Evolutionary conservation across 2,888 invertebrate species (phyloP).

Genomic region (Brachynemurus nebulosus): DNA sequence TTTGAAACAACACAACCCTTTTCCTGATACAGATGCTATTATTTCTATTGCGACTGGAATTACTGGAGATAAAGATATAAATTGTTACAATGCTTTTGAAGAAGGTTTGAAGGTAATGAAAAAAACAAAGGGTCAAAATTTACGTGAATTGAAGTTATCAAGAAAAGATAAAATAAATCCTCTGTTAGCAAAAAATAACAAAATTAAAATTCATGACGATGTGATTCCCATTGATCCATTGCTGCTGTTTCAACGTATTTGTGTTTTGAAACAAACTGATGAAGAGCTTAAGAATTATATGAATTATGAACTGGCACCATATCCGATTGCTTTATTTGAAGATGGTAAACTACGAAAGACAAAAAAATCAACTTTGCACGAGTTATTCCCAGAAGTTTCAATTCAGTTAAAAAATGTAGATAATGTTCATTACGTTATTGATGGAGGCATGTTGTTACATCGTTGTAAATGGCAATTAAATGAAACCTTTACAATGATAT

Average conservation of each 20-base stretch:
- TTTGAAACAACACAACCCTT: slow-evolving; percentile 13
- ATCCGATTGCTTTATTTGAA: neutral
- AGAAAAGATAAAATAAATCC: slow-evolving; percentile 11
- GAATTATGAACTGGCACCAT: slow-evolving; percentile 13
- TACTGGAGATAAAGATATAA: slow-evolving; percentile 12
- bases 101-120: slow-evolving; percentile 12
- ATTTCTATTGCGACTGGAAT: slow-evolving; percentile 16
- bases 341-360: slow-evolving; percentile 6
- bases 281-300: slow-evolving; percentile 14
- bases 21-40: slow-evolving; percentile 13
- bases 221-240: slow-evolving; percentile 15
- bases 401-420: slow-evolving; percentile 6
- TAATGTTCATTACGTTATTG: slow-evolving; percentile 13
- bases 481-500: slow-evolving; percentile 12
- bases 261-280: slow-evolving; percentile 13
- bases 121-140: slow-evolving; percentile 10
- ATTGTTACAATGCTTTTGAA: slow-evolving; percentile 14
- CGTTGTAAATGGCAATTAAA: slow-evolving; percentile 13
- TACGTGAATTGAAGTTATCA: slow-evolving; percentile 8
- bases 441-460: slow-evolving; percentile 13
- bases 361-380: slow-evolving; percentile 13
- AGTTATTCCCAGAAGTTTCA: slow-evolving; percentile 12
- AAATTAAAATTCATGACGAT: slow-evolving; percentile 13
- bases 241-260: slow-evolving; percentile 12
- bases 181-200: slow-evolving; percentile 6